Conservation (phyloP, 2,888 invertebrate genomes). For the Melieria picta region DNA sequence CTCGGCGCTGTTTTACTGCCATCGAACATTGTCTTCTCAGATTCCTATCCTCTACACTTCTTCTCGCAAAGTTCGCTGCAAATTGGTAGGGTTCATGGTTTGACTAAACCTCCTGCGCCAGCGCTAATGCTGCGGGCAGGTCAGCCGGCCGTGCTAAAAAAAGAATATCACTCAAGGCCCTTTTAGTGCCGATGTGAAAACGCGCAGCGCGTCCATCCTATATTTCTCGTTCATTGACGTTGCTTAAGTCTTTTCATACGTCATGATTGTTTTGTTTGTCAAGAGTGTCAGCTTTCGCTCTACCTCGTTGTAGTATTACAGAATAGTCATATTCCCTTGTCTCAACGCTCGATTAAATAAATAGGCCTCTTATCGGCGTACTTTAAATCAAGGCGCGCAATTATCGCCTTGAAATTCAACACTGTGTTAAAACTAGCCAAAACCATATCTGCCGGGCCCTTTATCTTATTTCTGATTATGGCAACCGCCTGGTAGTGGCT, state of each 20-base stretch:
- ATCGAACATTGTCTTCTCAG: not conserved
- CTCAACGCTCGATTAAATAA: conserved; percentile 17
- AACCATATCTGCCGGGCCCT: conserved; percentile 17
- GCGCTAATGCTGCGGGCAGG: too few species aligned
- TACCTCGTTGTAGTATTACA: conserved; percentile 14
- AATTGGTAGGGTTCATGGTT: not conserved
- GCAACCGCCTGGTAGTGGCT: conserved; percentile 22
- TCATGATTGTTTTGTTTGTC: not conserved
- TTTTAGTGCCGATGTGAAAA: conserved; percentile 4
- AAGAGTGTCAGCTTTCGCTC: conserved; percentile 15
- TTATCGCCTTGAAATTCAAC: conserved; percentile 19
- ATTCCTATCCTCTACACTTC: not conserved
- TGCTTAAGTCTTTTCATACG: not conserved
- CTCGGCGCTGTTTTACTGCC: not conserved
- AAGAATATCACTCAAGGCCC: too few species aligned
- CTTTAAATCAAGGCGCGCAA: conserved; percentile 17
- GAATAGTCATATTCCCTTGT: conserved; percentile 1
- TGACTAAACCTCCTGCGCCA: not conserved
- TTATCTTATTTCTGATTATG: conserved; percentile 28
- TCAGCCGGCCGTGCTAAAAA: too few species aligned
- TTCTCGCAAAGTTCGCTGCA: not conserved
- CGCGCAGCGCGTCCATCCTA: conserved; percentile 21
- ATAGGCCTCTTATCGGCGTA: conserved; percentile 1
- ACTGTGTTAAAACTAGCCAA: conserved; percentile 15
- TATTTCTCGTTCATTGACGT: conserved; percentile 17